phyloP scores from a whole-genome alignment of 2,797 vertebrate genomes.

The Nannoperca obscura region DNA sequence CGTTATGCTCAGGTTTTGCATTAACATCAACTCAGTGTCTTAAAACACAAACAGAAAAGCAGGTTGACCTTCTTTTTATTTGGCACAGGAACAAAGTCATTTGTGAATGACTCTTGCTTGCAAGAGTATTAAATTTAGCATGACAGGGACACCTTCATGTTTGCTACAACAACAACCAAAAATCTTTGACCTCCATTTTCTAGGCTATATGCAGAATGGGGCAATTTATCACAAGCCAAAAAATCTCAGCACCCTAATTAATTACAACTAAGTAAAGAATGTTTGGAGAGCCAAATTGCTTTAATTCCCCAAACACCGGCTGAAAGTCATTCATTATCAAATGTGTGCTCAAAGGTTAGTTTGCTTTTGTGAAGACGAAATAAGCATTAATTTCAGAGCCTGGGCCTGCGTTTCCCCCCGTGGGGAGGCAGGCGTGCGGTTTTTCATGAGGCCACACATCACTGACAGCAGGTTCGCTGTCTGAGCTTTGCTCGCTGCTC shows the following conservation, averaged over 20 bases:
- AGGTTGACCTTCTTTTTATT: slow-evolving; percentile 81
- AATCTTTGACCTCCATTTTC: slow-evolving; percentile 89
- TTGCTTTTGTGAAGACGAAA: slow-evolving; percentile 86
- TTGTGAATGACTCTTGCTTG: slow-evolving; percentile 77
- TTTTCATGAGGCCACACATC: slow-evolving; percentile 77
- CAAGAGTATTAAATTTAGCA: slow-evolving; percentile 84
- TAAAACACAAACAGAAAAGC: slow-evolving; percentile 65
- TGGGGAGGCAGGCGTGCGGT: slow-evolving; percentile 65
- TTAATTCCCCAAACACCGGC: slow-evolving; percentile 86
- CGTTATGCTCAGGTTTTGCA: slow-evolving; percentile 15
- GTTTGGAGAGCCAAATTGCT: slow-evolving; percentile 90
- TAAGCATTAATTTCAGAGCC: slow-evolving; percentile 85
- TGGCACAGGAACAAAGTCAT: slow-evolving; percentile 82
- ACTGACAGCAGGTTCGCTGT: slow-evolving; percentile 70
- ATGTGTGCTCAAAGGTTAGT: slow-evolving; percentile 91
- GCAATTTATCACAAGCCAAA: slow-evolving; percentile 89
- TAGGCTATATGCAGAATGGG: slow-evolving; percentile 82
- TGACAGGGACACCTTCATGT: slow-evolving; percentile 88
- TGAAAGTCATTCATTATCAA: slow-evolving; percentile 91
- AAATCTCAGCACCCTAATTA: slow-evolving; percentile 88
- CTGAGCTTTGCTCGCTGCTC: slow-evolving; percentile 79
- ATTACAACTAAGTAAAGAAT: slow-evolving; percentile 92
- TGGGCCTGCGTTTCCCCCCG: slow-evolving; percentile 62
- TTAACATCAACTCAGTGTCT: slow-evolving; percentile 57
- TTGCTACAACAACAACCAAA: slow-evolving; percentile 85